Evolutionary conservation across 1,140 invertebrate genomes (phyloP).

Genomic region (Drosophila miranda): DNA sequence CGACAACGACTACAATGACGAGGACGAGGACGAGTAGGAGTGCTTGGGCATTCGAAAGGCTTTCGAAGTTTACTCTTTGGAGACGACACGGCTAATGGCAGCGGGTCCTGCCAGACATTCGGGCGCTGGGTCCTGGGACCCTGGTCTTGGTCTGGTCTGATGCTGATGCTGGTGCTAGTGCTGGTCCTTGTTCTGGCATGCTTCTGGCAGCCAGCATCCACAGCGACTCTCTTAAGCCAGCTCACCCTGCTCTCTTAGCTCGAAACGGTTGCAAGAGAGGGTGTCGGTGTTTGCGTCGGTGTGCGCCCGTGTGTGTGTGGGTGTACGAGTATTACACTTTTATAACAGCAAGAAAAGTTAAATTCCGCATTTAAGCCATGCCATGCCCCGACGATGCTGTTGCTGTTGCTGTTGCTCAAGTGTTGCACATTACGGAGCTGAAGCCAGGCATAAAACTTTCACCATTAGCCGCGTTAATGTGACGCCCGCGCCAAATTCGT

Average conservation of each 20-base stretch:
- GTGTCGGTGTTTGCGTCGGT: no score
- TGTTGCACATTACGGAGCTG: slow-evolving; percentile 71
- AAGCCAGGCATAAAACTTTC: slow-evolving; percentile 74
- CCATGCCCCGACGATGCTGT: slow-evolving; percentile 20
- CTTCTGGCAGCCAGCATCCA: slow-evolving; percentile 38
- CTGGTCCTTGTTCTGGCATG: slow-evolving; percentile 17
- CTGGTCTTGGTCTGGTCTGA: slow-evolving; percentile 18
- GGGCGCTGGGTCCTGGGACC: neutral
- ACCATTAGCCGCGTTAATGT: slow-evolving; percentile 77
- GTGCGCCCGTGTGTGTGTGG: no score
- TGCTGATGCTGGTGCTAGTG: slow-evolving; percentile 27
- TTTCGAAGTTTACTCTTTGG: slow-evolving; percentile 54
- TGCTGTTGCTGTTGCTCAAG: slow-evolving; percentile 40
- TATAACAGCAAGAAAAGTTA: slow-evolving; percentile 17
- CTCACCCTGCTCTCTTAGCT: slow-evolving; percentile 21
- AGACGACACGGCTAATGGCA: neutral
- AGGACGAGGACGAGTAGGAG: neutral
- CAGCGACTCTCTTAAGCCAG: slow-evolving; percentile 29
- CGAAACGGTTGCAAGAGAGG: neutral
- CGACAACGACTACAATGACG: no score
- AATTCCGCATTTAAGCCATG: slow-evolving; percentile 48
- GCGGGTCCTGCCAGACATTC: slow-evolving; percentile 2
- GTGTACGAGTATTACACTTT: no score
- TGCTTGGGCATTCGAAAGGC: slow-evolving; percentile 35
- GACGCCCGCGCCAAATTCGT: slow-evolving; percentile 67